These are phyloP conservation scores for Alloplasta piceator DNA, from an alignment of 2,888 invertebrate genomes.

Conservation along the genomic window DNA sequence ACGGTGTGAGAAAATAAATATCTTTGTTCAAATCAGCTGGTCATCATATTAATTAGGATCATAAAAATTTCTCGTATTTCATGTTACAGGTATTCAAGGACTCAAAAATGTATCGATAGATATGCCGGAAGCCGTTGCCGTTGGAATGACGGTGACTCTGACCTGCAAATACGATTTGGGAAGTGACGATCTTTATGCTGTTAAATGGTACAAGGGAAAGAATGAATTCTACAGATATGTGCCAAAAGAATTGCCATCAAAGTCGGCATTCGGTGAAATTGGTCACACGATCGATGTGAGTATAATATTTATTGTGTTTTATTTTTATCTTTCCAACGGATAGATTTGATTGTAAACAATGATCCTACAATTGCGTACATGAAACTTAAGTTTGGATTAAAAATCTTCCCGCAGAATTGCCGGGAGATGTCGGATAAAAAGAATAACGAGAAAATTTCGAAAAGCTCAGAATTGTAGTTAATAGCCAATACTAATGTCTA, in stretches of 20 bases:
- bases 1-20: too few relatives aligned
- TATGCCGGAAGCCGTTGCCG: constrained; percentile 89
- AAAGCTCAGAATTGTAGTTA: too few relatives aligned
- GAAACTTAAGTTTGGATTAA: too few relatives aligned
- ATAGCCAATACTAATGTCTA: too few relatives aligned
- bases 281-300: constrained; percentile 91
- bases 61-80: constrained; percentile 4
- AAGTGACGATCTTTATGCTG: constrained; percentile 90
- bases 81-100: constrained; percentile 77
- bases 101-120: constrained; percentile 89
- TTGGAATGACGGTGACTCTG: constrained; percentile 89
- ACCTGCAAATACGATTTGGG: constrained; percentile 91
- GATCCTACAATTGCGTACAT: too few relatives aligned
- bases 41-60: not conserved
- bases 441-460: too few relatives aligned
- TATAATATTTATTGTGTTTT: constrained; percentile 73
- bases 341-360: not conserved
- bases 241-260: constrained; percentile 91
- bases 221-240: constrained; percentile 92
- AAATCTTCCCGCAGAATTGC: too few relatives aligned
- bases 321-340: not conserved
- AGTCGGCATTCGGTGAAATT: constrained; percentile 88
- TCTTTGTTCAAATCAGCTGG: too few relatives aligned
- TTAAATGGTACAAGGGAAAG: constrained; percentile 92
- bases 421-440: too few relatives aligned